These are phyloP conservation scores for Gobio gobio DNA, from an alignment of 2,113 vertebrate species.

Conservation along the genomic window DNA sequence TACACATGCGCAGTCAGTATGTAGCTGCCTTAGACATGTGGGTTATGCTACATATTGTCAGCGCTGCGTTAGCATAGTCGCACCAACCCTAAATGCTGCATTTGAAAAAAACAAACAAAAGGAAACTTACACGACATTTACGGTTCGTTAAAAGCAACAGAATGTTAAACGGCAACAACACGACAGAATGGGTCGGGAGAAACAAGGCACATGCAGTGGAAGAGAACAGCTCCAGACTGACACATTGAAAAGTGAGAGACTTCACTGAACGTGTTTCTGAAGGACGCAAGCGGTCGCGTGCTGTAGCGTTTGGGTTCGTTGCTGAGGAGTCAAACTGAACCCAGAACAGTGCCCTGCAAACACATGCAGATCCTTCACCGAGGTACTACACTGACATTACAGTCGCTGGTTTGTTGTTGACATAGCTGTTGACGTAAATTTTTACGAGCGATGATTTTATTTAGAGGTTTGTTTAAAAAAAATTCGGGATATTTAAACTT, in stretches of 20 bases:
- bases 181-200: constrained; percentile 63
- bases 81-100: background rate
- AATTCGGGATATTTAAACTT: background rate
- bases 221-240: constrained; percentile 76
- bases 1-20: constrained; percentile 7
- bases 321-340: background rate
- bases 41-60: constrained; percentile 14
- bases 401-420: background rate
- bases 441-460: background rate
- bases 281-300: background rate
- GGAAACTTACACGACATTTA: constrained; percentile 1
- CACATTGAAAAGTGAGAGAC: constrained; percentile 75
- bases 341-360: background rate
- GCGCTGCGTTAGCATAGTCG: background rate
- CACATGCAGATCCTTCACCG: constrained; percentile 3
- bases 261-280: constrained; percentile 34
- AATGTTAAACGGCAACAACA: constrained; percentile 66
- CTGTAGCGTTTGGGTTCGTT: background rate
- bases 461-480: no score
- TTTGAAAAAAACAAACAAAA: constrained; percentile 12
- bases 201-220: constrained; percentile 72
- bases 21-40: constrained; percentile 18
- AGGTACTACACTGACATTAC: background rate
- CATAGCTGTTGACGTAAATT: no score
- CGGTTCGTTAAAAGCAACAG: background rate